phyloP scores from a whole-genome alignment of 2,113 vertebrate genomes.

The Orycteropus afer region DNA sequence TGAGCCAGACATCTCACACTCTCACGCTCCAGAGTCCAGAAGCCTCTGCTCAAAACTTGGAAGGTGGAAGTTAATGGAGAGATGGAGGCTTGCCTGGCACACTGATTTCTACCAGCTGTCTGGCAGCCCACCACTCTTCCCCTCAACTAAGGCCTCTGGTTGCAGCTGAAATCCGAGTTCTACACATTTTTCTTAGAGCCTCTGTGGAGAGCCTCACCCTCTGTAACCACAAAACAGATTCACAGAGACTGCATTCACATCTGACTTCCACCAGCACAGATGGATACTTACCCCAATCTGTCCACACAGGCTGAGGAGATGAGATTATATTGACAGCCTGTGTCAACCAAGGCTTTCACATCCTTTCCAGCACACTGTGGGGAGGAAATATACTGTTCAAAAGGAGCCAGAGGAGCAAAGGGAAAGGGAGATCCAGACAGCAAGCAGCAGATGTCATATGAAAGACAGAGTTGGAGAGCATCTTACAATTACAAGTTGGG shows the following conservation, averaged over 20 bases:
- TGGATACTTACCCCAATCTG: conserved; percentile 87
- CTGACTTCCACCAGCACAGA: conserved; percentile 48
- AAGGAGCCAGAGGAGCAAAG: background rate
- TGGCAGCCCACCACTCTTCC: background rate
- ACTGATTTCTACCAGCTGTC: conserved; percentile 14
- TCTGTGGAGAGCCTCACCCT: background rate
- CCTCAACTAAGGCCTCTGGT: background rate
- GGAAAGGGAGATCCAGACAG: conserved; percentile 22
- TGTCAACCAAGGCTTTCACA: conserved; percentile 90
- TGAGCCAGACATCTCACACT: background rate
- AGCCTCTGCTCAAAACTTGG: conserved; percentile 43
- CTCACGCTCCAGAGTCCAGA: background rate
- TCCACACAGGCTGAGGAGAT: conserved; percentile 91
- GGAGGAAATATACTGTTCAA: conserved; percentile 68
- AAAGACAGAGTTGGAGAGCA: conserved; percentile 29
- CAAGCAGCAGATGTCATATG: conserved; percentile 12
- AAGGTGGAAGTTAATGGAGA: conserved; percentile 18
- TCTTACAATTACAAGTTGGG: background rate
- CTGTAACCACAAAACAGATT: conserved; percentile 37
- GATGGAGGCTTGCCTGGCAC: background rate
- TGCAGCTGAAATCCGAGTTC: background rate
- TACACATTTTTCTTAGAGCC: conserved; percentile 29
- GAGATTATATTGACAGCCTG: conserved; percentile 90
- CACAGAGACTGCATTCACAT: conserved; percentile 2
- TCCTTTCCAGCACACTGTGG: conserved; percentile 91